Evolutionary conservation across 2,113 vertebrate genomes (phyloP).

Genomic region (Vulpes vulpes): DNA sequence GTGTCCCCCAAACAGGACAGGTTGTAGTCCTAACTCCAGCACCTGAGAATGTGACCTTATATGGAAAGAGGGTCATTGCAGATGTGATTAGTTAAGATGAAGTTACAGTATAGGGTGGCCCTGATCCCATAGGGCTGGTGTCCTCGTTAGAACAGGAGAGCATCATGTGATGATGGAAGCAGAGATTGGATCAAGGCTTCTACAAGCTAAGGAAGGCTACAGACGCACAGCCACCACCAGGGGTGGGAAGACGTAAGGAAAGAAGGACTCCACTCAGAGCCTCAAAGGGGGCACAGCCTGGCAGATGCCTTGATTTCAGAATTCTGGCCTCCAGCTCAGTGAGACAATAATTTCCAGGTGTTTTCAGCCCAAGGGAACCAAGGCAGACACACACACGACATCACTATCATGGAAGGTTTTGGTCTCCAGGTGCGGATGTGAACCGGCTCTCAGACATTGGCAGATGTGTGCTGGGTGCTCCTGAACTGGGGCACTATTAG

Average conservation of each 20-base stretch:
- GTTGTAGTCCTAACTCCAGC: too few species aligned
- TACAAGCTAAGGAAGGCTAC: too few species aligned
- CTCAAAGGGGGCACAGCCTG: not conserved
- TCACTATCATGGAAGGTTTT: not conserved
- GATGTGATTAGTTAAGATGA: not conserved
- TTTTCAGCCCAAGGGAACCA: not conserved
- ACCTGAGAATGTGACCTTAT: too few species aligned
- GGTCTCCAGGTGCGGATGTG: not conserved
- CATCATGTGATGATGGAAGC: not conserved
- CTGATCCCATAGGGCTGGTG: rapidly evolving
- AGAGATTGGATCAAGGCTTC: rapidly evolving
- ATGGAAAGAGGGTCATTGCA: not conserved
- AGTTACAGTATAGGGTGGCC: not conserved
- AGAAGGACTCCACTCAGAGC: not conserved
- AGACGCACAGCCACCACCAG: rapidly evolving
- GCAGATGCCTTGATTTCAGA: not conserved
- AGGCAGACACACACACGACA: too few species aligned
- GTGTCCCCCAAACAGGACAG: not conserved
- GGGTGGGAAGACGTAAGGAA: not conserved
- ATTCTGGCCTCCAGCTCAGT: rapidly evolving
- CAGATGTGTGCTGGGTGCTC: rapidly evolving
- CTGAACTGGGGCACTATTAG: too few species aligned
- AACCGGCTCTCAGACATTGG: rapidly evolving
- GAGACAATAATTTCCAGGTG: rapidly evolving
- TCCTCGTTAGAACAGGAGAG: not conserved